Base-by-base conservation (phyloP, 1,140 invertebrate species). In the Oryctes rhinoceros region DNA sequence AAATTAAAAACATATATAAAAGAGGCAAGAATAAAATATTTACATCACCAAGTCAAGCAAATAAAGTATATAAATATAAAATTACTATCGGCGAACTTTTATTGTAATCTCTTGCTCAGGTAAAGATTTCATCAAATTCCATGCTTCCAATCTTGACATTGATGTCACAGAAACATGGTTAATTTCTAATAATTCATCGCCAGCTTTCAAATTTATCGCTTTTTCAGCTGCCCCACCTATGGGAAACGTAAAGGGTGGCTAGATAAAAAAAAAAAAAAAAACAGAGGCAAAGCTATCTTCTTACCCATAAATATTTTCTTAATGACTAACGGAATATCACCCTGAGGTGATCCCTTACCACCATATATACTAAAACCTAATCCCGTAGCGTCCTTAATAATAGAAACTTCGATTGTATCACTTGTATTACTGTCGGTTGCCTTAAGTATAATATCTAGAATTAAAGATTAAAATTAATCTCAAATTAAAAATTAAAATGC, bases 291-390 rank as follows among this genome's bases (percentile, higher is more conserved):
- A 44, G 9, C 30, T 62, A 49, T 75, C 4, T 47, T 87, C 88
- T 87, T 89, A 96, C 96, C 96, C 89, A 95, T 95, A 88, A 97
- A 97, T 84, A 97, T 93, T 89, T 97, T 97, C 87, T 97, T 97
- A 79, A 97, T 93, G 37, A 94, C 92, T 37, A 97, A 90, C 71
- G 97, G 96, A 85, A 92, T 91, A 87, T 98, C 95, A 13, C 97
- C 97, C 71, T 92, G 88, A 0, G 95, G 96, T 20, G 96, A 97
- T 84, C 96, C 96, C 84, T 94, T 93, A 24, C 97, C 97, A 79
- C 97, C 97, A 86, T 98, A 96, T 62, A 98, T 91, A 84, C 96
- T 96, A 87, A 98, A 97, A 65, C 97, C 97, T 59, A 98, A 90
- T 10, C 96, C 96, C 81, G 95, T 94, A 80, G 94, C 95, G 83